Evolutionary conservation across 2,888 invertebrate species (phyloP), one percentile per base, ranked within the genome.

Genomic region (Hirtodrosophila histrioides): DNA sequence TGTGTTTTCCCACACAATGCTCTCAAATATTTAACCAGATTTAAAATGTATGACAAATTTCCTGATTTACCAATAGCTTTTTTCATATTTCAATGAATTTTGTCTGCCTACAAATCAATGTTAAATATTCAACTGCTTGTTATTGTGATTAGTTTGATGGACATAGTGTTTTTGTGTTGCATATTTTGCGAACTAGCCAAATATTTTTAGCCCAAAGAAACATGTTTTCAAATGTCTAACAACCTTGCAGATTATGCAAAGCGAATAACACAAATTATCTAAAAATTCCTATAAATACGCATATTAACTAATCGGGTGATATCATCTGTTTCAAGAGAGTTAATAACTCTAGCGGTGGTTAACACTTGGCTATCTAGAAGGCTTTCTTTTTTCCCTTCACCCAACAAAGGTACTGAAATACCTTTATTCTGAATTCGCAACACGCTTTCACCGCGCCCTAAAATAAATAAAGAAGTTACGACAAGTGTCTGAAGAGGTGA

Each of bases 241-340:
- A 77, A 78, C 86, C 81, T 81, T 81, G 83, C 54, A 9, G 66
- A 61, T 63, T 75, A 78, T 77, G 71, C 71, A 68, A 68, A 67
- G 65, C 54, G 39, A 50, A 35, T 50, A 64, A 41, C 35, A 50
- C 11, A 35, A 60, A 60, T 31, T 5, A 31, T 37, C 54, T 24
- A 49, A 36, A 46, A 64, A 74, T 69, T 58, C 8, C 64, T 41
- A 48, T 51, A 48, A 64, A 51, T 44, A 55, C 12, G 31, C 57
- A 41, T 44, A 53, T 75, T 65, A 51, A 58, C 64, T 46, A 66
- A 46, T 45, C 71, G 57, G 66, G 43, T 65, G 57, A 72, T 55
- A 51, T 55, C 66, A 75, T 53, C 51, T 11, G 6, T 29, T 9
- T 31, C 36, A 12, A 27, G 27, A 27, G 4, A 27, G 6, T 5